These are phyloP conservation scores for Heteromyza rotundicornis DNA, from an alignment of 2,888 invertebrate genomes.

Conservation along the genomic window DNA sequence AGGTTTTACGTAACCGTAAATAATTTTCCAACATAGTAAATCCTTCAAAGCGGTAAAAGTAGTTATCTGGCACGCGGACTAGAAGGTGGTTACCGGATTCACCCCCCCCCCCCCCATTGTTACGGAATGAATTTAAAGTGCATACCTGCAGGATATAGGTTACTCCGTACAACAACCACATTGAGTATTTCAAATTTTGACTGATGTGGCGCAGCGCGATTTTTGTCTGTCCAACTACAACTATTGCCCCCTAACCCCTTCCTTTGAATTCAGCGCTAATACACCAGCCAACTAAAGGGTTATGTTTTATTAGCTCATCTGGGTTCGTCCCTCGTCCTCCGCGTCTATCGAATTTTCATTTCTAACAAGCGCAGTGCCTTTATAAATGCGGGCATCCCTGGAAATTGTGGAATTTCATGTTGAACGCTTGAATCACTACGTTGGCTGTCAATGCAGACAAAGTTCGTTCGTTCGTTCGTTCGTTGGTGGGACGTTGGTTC, in stretches of 20 bases:
- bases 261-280: no score
- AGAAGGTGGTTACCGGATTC: no score
- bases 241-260: neutral
- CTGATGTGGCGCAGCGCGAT: neutral
- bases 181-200: neutral
- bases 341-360: no score
- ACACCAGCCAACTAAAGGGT: no score
- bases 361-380: no score
- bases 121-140: neutral
- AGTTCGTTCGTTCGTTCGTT: neutral
- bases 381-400: no score
- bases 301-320: slow-evolving; percentile 15
- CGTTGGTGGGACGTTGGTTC: neutral
- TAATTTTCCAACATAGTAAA: neutral
- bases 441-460: neutral
- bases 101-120: no score
- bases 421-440: neutral
- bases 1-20: neutral
- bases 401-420: no score
- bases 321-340: neutral
- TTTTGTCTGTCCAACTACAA: neutral
- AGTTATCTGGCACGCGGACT: no score
- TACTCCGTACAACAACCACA: neutral
- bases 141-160: neutral
- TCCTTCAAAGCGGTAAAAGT: no score